phyloP scores from a whole-genome alignment of 2,113 vertebrate genomes.

The Rhynchomys soricoides region DNA sequence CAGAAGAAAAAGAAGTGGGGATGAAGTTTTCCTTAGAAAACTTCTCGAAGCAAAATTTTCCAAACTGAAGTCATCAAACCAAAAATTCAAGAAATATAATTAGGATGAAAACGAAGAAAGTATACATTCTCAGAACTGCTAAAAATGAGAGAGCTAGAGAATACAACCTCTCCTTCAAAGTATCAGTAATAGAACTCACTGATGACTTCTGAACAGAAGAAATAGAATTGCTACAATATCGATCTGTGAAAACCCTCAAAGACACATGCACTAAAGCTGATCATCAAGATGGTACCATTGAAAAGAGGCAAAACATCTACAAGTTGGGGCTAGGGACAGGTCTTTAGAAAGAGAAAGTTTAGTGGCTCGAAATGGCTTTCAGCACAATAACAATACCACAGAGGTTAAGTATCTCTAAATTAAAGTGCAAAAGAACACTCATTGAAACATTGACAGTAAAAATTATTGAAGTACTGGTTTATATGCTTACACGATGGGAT shows the following conservation, averaged over 20 bases:
- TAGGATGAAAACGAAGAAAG: background rate
- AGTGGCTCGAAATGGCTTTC: no score
- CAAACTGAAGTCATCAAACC: background rate
- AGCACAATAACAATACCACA: background rate
- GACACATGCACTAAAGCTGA: background rate
- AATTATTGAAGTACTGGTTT: background rate
- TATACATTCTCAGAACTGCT: background rate
- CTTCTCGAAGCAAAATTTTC: background rate
- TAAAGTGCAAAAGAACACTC: background rate
- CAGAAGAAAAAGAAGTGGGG: background rate
- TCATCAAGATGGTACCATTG: background rate
- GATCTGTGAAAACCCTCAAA: background rate
- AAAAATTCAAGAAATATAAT: slow-evolving; percentile 14
- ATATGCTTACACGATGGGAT: background rate
- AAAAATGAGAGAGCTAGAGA: background rate
- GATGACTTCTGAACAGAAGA: background rate
- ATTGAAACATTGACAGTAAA: background rate
- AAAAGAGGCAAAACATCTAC: background rate
- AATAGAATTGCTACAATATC: background rate
- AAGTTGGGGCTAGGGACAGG: background rate
- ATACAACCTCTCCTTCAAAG: background rate
- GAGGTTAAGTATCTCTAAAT: background rate
- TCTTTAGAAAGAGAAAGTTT: background rate
- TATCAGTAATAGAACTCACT: background rate
- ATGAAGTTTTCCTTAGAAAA: background rate